A percentile compares a stretch with the other conserved stretches of the same genome.
phyloP scores from a whole-genome alignment of 1,140 invertebrate species.

The Drosophila yakuba region DNA sequence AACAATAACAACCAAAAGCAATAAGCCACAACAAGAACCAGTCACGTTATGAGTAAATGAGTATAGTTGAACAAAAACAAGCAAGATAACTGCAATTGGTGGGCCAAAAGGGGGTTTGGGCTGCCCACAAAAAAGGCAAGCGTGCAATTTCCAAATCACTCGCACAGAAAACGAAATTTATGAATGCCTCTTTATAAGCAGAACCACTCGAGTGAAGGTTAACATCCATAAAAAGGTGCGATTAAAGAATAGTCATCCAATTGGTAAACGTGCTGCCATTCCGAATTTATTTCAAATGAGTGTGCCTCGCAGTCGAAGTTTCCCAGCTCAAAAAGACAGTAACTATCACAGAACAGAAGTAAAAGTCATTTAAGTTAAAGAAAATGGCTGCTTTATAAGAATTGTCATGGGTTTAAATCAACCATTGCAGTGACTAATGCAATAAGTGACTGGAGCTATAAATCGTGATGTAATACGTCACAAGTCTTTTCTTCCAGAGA shows the following conservation, averaged over 20 bases:
- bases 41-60: conserved; percentile 53
- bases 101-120: background rate
- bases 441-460: background rate
- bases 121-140: background rate
- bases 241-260: conserved; percentile 23
- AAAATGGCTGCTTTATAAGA: too few relatives aligned
- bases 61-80: conserved; percentile 35
- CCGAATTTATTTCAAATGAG: conserved; percentile 17
- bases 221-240: conserved; percentile 29
- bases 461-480: background rate
- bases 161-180: conserved; percentile 44
- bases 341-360: conserved; percentile 1
- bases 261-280: conserved; percentile 4
- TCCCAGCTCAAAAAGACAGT: background rate
- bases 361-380: too few relatives aligned
- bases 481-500: too few relatives aligned
- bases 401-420: too few relatives aligned
- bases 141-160: conserved; percentile 36
- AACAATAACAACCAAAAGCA: conserved; percentile 7
- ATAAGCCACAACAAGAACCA: conserved; percentile 43
- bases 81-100: conserved; percentile 19
- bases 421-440: conserved; percentile 1
- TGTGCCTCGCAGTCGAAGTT: background rate
- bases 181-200: conserved; percentile 25
- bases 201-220: conserved; percentile 38